Percentiles rank a stretch among this genome's conserved stretches.
phyloP scores from a whole-genome alignment of 2,888 invertebrate genomes.

The Andrena chrysosceles region DNA sequence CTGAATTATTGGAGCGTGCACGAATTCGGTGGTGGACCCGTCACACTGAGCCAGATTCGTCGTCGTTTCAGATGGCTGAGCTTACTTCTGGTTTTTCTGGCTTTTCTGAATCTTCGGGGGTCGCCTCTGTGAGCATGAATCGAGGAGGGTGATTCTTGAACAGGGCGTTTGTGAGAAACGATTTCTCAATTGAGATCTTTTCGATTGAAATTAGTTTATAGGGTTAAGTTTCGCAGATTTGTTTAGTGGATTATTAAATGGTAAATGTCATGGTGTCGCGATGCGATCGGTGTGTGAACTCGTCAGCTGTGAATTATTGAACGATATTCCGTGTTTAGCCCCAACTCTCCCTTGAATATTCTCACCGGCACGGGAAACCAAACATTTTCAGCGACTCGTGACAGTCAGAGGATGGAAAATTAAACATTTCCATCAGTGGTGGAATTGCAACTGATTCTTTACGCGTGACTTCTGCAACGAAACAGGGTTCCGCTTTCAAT shows the following conservation, averaged over 20 bases:
- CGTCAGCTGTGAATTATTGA: conserved; percentile 20
- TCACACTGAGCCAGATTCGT: neutral
- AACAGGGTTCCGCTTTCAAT: conserved; percentile 54
- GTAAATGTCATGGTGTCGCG: neutral
- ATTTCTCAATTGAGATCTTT: neutral
- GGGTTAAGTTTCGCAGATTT: neutral
- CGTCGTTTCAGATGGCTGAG: neutral
- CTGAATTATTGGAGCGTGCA: conserved; percentile 19
- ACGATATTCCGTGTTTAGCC: conserved; percentile 34
- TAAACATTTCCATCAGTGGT: conserved; percentile 40
- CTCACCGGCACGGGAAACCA: conserved; percentile 3
- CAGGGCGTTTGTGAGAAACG: neutral
- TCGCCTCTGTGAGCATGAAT: neutral
- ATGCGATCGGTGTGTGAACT: neutral
- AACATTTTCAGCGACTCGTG: conserved; percentile 34
- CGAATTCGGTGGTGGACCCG: neutral
- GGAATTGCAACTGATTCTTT: conserved; percentile 46
- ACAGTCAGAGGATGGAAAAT: conserved; percentile 23
- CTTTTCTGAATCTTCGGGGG: neutral
- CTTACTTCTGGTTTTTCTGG: no score
- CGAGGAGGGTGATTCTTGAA: neutral
- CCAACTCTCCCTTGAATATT: conserved; percentile 12
- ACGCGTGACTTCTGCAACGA: conserved; percentile 50
- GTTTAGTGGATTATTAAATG: no score
- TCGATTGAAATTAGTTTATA: no score